Percentiles rank a stretch among this genome's conserved stretches.
Conservation (phyloP, 2,113 vertebrate species). For the Entomyzon cyanotis region DNA sequence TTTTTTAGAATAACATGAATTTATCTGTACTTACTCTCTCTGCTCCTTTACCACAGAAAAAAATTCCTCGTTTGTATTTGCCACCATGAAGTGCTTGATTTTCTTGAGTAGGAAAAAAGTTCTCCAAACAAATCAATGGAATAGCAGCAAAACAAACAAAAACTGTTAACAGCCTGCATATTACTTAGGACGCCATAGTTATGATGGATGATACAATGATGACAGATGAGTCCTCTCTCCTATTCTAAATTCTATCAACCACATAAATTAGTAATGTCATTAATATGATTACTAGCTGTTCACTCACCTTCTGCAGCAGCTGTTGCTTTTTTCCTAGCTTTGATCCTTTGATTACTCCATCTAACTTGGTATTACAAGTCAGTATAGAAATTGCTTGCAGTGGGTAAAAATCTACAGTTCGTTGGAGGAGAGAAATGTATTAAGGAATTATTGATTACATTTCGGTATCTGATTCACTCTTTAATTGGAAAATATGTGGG, state of each 20-base stretch:
- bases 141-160: not conserved
- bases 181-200: not conserved
- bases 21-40: not conserved
- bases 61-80: fast-evolving
- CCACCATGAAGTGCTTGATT: not conserved
- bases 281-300: conserved; percentile 45
- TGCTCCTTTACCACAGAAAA: not conserved
- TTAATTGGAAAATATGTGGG: not conserved
- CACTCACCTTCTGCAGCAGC: conserved; percentile 29
- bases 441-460: not conserved
- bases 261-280: conserved; percentile 50
- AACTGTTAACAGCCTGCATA: not conserved
- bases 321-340: conserved; percentile 31
- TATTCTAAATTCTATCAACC: conserved; percentile 42
- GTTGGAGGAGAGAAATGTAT: not conserved
- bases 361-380: not conserved
- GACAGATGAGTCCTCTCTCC: conserved; percentile 32
- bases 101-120: not conserved
- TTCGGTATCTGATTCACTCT: not conserved
- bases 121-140: not conserved
- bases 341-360: not conserved
- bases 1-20: not conserved
- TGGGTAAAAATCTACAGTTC: not conserved
- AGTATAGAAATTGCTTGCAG: not conserved
- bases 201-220: conserved; percentile 27